phyloP scores from a whole-genome alignment of 2,888 invertebrate species.

The Acleris cristana region DNA sequence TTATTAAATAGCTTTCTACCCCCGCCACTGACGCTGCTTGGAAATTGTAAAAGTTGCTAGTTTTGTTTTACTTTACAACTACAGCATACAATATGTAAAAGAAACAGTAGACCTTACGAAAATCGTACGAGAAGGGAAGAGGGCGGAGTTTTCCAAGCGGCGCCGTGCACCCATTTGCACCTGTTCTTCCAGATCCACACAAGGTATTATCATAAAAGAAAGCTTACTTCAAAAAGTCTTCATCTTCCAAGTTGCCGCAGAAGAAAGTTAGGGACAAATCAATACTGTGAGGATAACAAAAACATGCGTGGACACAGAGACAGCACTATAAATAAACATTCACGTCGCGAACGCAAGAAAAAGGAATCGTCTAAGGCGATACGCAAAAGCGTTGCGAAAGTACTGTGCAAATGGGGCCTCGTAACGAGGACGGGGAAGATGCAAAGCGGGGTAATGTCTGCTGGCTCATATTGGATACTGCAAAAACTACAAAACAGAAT shows the following conservation, averaged over 20 bases:
- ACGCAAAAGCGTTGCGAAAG: slow-evolving; percentile 57
- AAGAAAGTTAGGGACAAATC: slow-evolving; percentile 51
- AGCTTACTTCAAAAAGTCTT: slow-evolving; percentile 45
- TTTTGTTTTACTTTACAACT: no score
- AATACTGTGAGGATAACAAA: slow-evolving; percentile 57
- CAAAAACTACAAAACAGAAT: slow-evolving; percentile 2
- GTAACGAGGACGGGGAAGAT: slow-evolving; percentile 70
- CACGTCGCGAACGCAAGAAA: slow-evolving; percentile 49
- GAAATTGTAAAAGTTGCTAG: slow-evolving; percentile 38
- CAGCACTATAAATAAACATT: slow-evolving; percentile 56
- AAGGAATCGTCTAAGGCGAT: slow-evolving; percentile 55
- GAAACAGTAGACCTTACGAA: no score
- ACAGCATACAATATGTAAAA: no score
- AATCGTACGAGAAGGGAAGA: neutral
- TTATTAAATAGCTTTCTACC: slow-evolving; percentile 47
- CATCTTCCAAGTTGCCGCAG: slow-evolving; percentile 51
- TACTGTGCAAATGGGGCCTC: slow-evolving; percentile 82
- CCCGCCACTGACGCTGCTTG: slow-evolving; percentile 73
- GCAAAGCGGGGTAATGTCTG: slow-evolving; percentile 67
- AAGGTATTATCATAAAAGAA: slow-evolving; percentile 43
- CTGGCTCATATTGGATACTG: slow-evolving; percentile 50
- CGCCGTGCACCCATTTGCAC: slow-evolving; percentile 80
- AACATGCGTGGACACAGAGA: slow-evolving; percentile 84
- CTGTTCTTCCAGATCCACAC: slow-evolving; percentile 50
- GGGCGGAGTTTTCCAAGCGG: slow-evolving; percentile 56